Evolutionary conservation across 2,888 invertebrate species (phyloP).

Genomic region (Caradrina clavipalpis): DNA sequence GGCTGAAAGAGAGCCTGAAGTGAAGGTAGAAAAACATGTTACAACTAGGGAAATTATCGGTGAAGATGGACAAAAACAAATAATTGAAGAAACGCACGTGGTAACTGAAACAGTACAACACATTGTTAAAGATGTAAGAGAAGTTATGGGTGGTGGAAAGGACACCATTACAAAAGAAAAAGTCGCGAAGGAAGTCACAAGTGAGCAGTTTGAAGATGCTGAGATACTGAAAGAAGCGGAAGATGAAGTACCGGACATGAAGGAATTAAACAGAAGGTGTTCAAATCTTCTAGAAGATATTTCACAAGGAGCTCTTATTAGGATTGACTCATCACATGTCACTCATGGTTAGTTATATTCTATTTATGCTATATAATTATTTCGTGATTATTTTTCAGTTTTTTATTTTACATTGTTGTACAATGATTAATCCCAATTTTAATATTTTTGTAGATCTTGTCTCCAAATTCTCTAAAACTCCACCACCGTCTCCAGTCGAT

Average conservation of each 20-base stretch:
- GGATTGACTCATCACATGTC: conserved; percentile 87
- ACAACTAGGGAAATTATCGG: conserved; percentile 56
- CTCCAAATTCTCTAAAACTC: conserved; percentile 93
- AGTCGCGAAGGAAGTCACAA: conserved; percentile 28
- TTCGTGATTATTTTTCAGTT: not conserved
- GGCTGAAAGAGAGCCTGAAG: conserved; percentile 45
- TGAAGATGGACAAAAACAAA: conserved; percentile 63
- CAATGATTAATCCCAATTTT: not conserved
- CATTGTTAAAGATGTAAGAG: conserved; percentile 15
- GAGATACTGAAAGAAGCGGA: conserved; percentile 65
- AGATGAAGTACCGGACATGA: conserved; percentile 85
- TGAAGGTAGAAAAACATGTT: conserved; percentile 51
- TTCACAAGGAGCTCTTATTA: conserved; percentile 87
- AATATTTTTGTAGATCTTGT: conserved; percentile 87
- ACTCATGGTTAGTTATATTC: conserved; percentile 81
- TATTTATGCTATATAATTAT: not conserved
- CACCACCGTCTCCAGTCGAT: conserved; percentile 93
- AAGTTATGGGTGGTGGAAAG: conserved; percentile 9
- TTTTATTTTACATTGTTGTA: not conserved
- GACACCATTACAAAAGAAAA: conserved; percentile 14
- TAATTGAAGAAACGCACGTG: conserved; percentile 49
- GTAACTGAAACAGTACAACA: conserved; percentile 34
- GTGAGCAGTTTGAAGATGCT: conserved; percentile 31
- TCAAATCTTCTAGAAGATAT: conserved; percentile 89
- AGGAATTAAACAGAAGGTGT: conserved; percentile 87